phyloP scores from a whole-genome alignment of 2,797 vertebrate genomes.

The Dromococcyx pavoninus region DNA sequence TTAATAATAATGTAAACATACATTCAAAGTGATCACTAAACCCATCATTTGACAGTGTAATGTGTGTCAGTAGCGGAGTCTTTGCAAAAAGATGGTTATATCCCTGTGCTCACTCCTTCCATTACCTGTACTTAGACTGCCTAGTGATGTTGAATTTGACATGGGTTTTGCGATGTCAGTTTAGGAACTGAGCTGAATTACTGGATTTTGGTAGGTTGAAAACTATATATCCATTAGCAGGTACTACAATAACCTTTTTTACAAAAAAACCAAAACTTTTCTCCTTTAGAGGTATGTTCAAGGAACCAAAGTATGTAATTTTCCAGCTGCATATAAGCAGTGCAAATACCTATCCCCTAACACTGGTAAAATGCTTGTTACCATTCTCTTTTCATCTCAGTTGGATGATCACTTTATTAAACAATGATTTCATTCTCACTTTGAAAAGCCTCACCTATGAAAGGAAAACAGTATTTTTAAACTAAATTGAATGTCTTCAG shows the following conservation, averaged over 20 bases:
- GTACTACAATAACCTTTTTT: neutral
- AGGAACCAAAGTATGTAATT: neutral
- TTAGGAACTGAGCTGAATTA: neutral
- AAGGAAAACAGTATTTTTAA: neutral
- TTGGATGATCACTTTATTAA: slow-evolving; percentile 1
- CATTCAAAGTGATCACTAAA: neutral
- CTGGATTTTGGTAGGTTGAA: neutral
- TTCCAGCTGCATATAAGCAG: neutral
- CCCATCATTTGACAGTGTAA: neutral
- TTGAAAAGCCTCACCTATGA: neutral
- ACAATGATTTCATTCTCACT: neutral
- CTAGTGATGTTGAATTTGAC: neutral
- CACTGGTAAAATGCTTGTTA: neutral
- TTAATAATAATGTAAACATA: neutral
- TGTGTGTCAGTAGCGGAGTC: neutral
- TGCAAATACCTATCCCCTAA: neutral
- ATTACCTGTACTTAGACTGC: neutral
- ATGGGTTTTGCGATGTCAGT: neutral
- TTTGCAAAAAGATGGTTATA: neutral
- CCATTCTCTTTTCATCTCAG: neutral
- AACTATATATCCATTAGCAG: neutral
- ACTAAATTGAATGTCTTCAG: neutral
- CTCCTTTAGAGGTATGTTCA: neutral
- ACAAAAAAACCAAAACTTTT: neutral
- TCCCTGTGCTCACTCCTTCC: neutral